Evolutionary conservation across 1,140 invertebrate species (phyloP), one percentile per base, ranked within the genome.

Genomic region (Lysiphlebus fabarum): DNA sequence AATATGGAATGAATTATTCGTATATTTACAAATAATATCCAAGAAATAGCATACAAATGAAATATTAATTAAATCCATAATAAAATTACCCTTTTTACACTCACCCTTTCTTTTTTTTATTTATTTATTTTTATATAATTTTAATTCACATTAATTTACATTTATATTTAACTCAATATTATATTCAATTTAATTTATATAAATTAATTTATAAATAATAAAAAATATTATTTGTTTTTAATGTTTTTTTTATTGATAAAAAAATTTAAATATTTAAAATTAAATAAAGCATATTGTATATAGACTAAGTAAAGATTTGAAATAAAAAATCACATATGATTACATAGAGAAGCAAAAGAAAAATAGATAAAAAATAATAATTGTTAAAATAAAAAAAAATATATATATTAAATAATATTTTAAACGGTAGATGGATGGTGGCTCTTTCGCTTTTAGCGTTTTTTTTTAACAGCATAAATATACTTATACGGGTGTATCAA

Each of bases 51-150:
- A 71, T 71, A 68, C 70, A 71, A 71, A 70, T 71, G 70, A 71
- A 71, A 71, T 71, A 71, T 71, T 71, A 71, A 71, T 71, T 71
- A 71, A 71, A 70, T 70, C 67, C 70, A 69, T 67, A 67, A 70
- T 69, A 71, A 70, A 67, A 66, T 59, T 59, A 62, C 17, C 17
- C 17, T 26, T 4, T 26, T 26, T 26, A 26, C 51, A 51, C 5
- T 37, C 36, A 51, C 34, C 12, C 17, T 26, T n/a, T 51, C 36
- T 51, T 34, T 38, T 51, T 51, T 36, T 4, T 34, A 38, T 38
- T 11, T 37, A 12, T 4, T 7, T 5, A 49, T 12, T 33, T 36
- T 49, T 26, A 51, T n/a, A n/a, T n/a, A n/a, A n/a, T n/a, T n/a
- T n/a, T n/a, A n/a, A n/a, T n/a, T n/a, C n/a, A n/a, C n/a, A 37